Base-by-base conservation (phyloP, 2,113 vertebrate species). In the Varanus komodoensis region DNA sequence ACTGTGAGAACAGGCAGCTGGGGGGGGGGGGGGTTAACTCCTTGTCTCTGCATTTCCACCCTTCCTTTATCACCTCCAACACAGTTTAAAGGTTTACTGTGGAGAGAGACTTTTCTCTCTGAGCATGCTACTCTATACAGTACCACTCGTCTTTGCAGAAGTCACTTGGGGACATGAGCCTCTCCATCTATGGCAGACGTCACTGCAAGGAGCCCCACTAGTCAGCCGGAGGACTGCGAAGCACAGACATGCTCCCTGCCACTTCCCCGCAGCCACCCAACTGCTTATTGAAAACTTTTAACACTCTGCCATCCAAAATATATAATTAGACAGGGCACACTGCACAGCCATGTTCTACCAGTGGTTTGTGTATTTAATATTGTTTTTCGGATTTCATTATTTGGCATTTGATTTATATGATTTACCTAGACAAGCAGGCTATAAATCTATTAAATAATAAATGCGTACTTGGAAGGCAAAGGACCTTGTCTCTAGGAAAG, bases 291-390 rank as follows among this genome's bases (percentile, higher is more conserved):
- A 71, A 73, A 84, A 19, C 0, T 0, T 44, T 64, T 64, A 64
- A 69, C 50, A 32, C 38, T 88, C 93, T 88, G 91, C 86, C 61
- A 87, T 86, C 48, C 1, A 82, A 84, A 27, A 12, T 15, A 83
- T 2, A 84, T 86, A 91, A 87, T 87, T 84, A 57, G 89, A 92
- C 0, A 6, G 0, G 82, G 64, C 92, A 79, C 25, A 0, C 4
- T 34, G 23, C 54, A 64, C n/a, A 61, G 25, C 3, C 8, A 3
- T 82, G n/a, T 11, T n/a, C 15, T 29, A 25, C 27, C 61, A 69
- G 34, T 19, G n/a, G 57, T 34, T 64, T 57, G 21, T 21, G 80
- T 8, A 34, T 9, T 61, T 52, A n/a, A 29, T 57, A 19, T 61
- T 64, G 61, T 64, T 64, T 82, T 34, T 34, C 57, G 57, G 17